Conservation (phyloP, 2,113 vertebrate species). For the Sardina pilchardus region DNA sequence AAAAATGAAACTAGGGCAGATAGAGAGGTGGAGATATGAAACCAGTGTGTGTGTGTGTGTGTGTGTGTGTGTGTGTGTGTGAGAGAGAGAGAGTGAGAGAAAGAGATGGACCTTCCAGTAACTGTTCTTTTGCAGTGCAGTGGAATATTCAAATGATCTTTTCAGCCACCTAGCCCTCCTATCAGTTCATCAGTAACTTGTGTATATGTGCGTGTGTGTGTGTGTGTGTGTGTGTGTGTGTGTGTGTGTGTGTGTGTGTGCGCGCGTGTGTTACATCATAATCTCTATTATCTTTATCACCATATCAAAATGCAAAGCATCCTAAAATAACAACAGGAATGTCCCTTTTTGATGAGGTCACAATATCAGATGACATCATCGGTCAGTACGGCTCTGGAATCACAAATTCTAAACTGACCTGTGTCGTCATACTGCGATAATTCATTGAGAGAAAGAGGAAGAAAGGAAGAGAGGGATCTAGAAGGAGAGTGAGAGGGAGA, state of each 20-base stretch:
- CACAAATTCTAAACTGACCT: not conserved
- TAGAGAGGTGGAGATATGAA: too few species aligned
- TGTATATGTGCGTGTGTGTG: too few species aligned
- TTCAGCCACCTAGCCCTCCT: not conserved
- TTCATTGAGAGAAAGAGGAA: conserved; percentile 8
- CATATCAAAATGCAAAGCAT: conserved; percentile 8
- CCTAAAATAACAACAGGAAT: conserved; percentile 10
- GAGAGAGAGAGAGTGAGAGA: not conserved
- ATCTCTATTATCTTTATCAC: not conserved
- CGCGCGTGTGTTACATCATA: not conserved
- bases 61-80: too few species aligned
- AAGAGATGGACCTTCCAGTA: not conserved
- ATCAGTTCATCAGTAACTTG: too few species aligned
- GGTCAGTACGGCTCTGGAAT: not conserved
- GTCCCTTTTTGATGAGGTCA: conserved; percentile 12
- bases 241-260: not conserved
- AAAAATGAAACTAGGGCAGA: too few species aligned
- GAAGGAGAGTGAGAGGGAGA: not conserved
- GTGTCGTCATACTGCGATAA: not conserved
- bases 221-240: not conserved
- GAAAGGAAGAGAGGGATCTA: not conserved
- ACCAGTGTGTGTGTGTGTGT: too few species aligned
- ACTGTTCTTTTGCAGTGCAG: not conserved
- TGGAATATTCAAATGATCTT: conserved; percentile 7
- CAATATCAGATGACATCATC: not conserved